Evolutionary conservation across 2,888 invertebrate genomes (phyloP), one percentile per base, ranked within the genome.

Genomic region (Uloborus plumipes): DNA sequence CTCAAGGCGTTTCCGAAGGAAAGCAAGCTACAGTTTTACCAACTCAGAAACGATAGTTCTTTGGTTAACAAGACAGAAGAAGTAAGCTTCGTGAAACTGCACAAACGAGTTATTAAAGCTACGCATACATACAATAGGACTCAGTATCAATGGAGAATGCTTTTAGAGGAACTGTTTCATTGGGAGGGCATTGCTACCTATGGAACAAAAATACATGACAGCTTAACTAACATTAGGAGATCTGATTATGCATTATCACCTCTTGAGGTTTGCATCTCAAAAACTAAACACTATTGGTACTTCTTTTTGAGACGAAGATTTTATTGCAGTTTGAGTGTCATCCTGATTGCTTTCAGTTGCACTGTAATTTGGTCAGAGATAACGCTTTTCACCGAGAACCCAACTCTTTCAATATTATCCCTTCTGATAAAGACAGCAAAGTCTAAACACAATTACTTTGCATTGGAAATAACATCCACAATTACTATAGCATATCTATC

Each of bases 221-320:
- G 90, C 84, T 93, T 92, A 26, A 26, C 2, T 3, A 26, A 4
- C 26, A 3, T 26, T 2, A 26, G 87, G 92, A 94, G 26, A 26
- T 2, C 4, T 26, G 26, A 26, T 4, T 4, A 26, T 26, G 26
- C 2, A 26, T 26, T 4, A 26, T 3, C 26, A 26, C 4, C 4
- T 26, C 26, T 26, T 3, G 26, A 2, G 26, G 26, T 26, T 26
- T 26, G 26, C 26, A n/a, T 67, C 31, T 59, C 85, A 95, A 89
- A 96, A 49, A 65, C 80, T 95, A 98, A 98, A 90, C 99, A 98
- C 98, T 97, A 97, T 89, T 98, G 97, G 97, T 94, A 95, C 88
- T 98, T 98, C 89, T 88, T 94, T 77, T 86, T 95, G 18, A 93
- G 93, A 87, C 93, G 93, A 65, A 94, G 95, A 87, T 92, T 94